Percentiles rank a stretch among this genome's conserved stretches.
These are phyloP conservation scores for Agriopis marginaria DNA, from an alignment of 2,888 invertebrate genomes.

Conservation along the genomic window DNA sequence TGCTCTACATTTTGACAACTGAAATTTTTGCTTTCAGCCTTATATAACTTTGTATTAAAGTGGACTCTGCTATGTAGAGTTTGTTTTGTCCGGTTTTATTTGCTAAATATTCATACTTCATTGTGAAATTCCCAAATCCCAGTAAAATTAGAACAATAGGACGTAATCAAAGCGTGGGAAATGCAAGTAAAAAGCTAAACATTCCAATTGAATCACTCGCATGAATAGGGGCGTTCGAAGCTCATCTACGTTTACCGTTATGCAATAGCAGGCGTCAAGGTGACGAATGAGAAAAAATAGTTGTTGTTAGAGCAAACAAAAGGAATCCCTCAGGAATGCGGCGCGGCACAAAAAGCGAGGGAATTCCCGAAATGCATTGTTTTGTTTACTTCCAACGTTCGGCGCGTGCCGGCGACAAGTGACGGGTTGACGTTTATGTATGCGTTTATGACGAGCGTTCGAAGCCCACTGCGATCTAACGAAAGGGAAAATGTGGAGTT, in stretches of 20 bases:
- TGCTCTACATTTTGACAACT: neutral
- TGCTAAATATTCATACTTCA: neutral
- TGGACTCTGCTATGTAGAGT: neutral
- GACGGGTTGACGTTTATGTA: constrained; percentile 47
- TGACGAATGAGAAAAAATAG: constrained; percentile 66
- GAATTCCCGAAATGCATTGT: constrained; percentile 84
- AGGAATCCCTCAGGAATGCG: constrained; percentile 85
- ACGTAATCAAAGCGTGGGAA: constrained; percentile 17
- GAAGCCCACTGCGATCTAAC: constrained; percentile 60
- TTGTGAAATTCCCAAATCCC: neutral
- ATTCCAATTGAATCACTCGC: constrained; percentile 34
- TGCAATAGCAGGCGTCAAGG: constrained; percentile 65
- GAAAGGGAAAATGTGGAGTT: constrained; percentile 84
- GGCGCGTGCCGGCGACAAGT: constrained; percentile 64
- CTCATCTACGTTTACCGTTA: constrained; percentile 64
- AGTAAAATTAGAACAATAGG: constrained; percentile 13
- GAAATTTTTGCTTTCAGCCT: neutral
- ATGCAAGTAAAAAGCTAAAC: constrained; percentile 13
- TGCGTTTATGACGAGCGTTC: constrained; percentile 74
- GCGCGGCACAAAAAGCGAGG: constrained; percentile 80
- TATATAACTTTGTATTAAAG: too few relatives aligned
- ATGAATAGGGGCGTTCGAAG: constrained; percentile 54
- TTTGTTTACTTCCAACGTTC: constrained; percentile 78
- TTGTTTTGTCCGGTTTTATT: neutral
- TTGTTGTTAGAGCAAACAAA: constrained; percentile 80